Evolutionary conservation across 2,888 invertebrate genomes (phyloP).

Genomic region (Chrysopilus asiliformis): DNA sequence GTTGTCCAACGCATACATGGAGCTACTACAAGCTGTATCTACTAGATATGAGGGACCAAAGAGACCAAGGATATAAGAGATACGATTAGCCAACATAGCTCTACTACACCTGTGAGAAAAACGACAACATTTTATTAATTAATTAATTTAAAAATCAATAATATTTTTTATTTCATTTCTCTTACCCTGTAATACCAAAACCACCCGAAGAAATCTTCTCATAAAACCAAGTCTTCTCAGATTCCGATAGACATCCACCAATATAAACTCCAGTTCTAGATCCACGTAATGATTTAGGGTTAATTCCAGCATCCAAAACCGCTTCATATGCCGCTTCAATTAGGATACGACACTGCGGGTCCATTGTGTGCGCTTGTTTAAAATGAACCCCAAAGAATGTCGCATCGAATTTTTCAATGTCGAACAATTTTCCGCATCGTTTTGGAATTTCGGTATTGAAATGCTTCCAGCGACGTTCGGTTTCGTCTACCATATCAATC

Average conservation of each 20-base stretch:
- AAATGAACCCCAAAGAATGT: constrained; percentile 62
- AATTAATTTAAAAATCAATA: background rate
- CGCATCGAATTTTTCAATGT: constrained; percentile 60
- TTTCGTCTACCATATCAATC: constrained; percentile 72
- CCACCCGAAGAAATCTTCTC: constrained; percentile 46
- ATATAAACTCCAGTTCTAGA: constrained; percentile 59
- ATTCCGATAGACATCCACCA: constrained; percentile 57
- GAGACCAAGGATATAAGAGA: constrained; percentile 78
- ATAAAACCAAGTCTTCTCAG: constrained; percentile 55
- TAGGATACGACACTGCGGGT: constrained; percentile 66
- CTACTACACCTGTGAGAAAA: constrained; percentile 55
- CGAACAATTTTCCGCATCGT: constrained; percentile 55
- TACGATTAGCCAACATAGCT: constrained; percentile 82
- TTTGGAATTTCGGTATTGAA: constrained; percentile 61
- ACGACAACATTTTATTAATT: no score
- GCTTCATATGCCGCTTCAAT: constrained; percentile 68
- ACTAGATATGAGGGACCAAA: constrained; percentile 79
- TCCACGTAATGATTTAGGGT: constrained; percentile 51
- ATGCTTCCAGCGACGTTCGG: constrained; percentile 60
- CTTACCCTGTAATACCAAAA: constrained; percentile 34
- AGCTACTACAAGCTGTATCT: constrained; percentile 93
- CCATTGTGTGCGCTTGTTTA: constrained; percentile 62
- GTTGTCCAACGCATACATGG: constrained; percentile 73
- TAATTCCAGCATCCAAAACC: constrained; percentile 59
- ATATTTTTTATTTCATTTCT: background rate